Percentiles rank a stretch among this genome's conserved stretches.
These are phyloP conservation scores for Anser brachyrhynchus DNA, from an alignment of 2,113 vertebrate species.

Conservation along the genomic window DNA sequence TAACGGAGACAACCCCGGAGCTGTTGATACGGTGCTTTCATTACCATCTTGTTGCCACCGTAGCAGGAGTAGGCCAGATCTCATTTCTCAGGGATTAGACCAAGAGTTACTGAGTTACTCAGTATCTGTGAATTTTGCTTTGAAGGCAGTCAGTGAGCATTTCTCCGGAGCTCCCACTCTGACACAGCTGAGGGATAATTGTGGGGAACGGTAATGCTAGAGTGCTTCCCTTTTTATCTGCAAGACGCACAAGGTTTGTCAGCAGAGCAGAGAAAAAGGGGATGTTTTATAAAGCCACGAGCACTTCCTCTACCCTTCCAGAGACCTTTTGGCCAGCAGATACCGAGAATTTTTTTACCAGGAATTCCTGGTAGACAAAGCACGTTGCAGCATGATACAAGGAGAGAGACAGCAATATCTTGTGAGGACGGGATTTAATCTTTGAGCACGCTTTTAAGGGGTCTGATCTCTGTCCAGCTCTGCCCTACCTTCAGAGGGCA, in stretches of 20 bases:
- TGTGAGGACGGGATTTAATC: not conserved
- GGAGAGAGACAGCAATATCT: not conserved
- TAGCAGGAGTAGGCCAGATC: not conserved
- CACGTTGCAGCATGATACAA: not conserved
- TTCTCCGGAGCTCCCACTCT: not conserved
- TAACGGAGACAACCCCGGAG: slow-evolving; percentile 12
- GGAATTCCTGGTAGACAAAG: not conserved
- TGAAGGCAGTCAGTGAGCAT: not conserved
- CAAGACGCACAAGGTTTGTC: not conserved
- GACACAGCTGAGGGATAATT: not conserved
- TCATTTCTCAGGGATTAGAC: not conserved
- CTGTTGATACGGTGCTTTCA: slow-evolving; percentile 35
- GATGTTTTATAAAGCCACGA: not conserved
- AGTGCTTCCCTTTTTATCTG: not conserved
- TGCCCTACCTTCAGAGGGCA: not conserved
- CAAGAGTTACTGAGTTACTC: slow-evolving; percentile 41
- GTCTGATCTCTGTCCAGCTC: not conserved
- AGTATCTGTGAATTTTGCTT: not conserved
- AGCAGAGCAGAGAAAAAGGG: not conserved
- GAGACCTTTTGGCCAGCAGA: not conserved
- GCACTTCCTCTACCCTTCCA: not conserved
- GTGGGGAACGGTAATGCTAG: not conserved
- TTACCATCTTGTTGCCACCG: slow-evolving; percentile 10
- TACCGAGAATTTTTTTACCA: not conserved
- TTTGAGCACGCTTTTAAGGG: not conserved